Evolutionary conservation across 2,797 vertebrate genomes (phyloP), one percentile per base, ranked within the genome.

Genomic region (Takifugu rubripes): DNA sequence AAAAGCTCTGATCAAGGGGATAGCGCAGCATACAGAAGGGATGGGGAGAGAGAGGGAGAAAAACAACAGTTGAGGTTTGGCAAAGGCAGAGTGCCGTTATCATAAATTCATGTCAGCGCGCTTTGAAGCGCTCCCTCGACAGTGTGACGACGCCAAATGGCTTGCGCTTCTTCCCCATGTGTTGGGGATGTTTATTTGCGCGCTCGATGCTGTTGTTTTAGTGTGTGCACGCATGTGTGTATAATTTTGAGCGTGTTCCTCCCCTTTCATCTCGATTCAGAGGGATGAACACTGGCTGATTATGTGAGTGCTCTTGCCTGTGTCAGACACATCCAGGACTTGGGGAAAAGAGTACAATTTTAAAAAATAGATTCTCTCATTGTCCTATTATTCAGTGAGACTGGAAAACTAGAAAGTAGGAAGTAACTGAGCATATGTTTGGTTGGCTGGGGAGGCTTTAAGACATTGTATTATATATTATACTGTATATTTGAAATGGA

Each of bases 21-120:
- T 85, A 84, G 87, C 84, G 83, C 70, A 72, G 77, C 74, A 82
- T 78, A 83, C 78, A 83, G 78, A 77, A 72, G 78, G 74, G 76
- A 87, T 70, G 74, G 68, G 65, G 71, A 75, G 74, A 65, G 74
- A 77, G 74, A 40, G 72, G 59, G 78, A 84, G 76, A 79, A 87
- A 87, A 91, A 91, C 86, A 91, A 90, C 87, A 85, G 83, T 88
- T 88, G 85, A 86, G 80, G 88, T 91, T 91, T 92, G 90, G 90
- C 90, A 89, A 90, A 90, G 84, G 82, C 79, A 82, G 67, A 83
- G 81, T 72, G 68, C 79, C 80, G 88, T 87, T 88, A 90, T 92
- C 88, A 91, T 89, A 89, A 90, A 92, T 91, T 90, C 88, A 91
- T 91, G 89, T 91, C 90, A 92, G 81, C 83, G 88, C 85, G 90